Evolutionary conservation across 1,140 invertebrate genomes (phyloP), one percentile per base, ranked within the genome.

Genomic region (Drosophila sproati): DNA sequence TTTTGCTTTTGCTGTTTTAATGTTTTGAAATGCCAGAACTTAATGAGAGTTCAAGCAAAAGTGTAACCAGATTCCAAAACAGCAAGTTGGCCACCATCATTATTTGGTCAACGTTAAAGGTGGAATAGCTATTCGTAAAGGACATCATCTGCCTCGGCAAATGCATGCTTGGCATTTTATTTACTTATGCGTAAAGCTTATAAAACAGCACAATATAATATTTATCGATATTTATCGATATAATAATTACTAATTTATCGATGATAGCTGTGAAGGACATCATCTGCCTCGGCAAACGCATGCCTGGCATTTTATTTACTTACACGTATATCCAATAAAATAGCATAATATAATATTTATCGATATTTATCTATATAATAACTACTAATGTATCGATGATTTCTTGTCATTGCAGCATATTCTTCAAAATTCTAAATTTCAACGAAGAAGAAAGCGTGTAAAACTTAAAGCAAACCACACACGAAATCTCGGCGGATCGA

Each of bases 371-470:
- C 20, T 0, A 20, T 20, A 20, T 2, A 20, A 20, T 20, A 20
- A 20, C 1, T 20, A 20, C 20, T 20, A 20, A 20, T 20, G 0
- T 20, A 20, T 55, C 5, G 0, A 10, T 61, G 0, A n/a, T 57
- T 35, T 47, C 2, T 5, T 3, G 35, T 78, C 4, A 3, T 82
- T 87, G 5, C 69, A 87, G 83, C 83, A 87, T 88, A 87, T 87
- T 87, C 83, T 87, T 87, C 83, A 87, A 87, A 87, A 87, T 87
- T 87, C 83, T 81, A 87, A 87, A 87, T 87, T 87, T 87, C 83
- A 83, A 90, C 85, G 78, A 89, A 86, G 82, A 90, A 90, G 81
- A 90, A 91, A 89, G 87, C 87, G 86, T 90, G 85, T 89, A 69
- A 89, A 89, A 89, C 86, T 90, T 56, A 89, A 89, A 88, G 81